Evolutionary conservation across 2,113 vertebrate genomes (phyloP).

Genomic region (Alexandromys fortis): DNA sequence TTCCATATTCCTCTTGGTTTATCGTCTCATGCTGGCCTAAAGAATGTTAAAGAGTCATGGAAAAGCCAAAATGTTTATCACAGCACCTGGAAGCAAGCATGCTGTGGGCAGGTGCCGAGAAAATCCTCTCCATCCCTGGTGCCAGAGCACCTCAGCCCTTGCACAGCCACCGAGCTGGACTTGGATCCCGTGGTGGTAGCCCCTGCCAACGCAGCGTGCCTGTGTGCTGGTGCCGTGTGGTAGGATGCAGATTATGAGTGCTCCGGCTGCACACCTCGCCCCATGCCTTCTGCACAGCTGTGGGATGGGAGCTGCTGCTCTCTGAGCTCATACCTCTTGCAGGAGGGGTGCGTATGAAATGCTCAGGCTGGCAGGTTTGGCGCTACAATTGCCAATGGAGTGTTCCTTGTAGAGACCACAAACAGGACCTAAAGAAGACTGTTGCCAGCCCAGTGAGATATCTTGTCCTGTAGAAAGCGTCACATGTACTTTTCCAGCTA

Average conservation of each 20-base stretch:
- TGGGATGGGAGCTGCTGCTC: constrained; percentile 7
- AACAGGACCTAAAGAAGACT: background rate
- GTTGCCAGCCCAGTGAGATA: background rate
- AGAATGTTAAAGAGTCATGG: constrained; percentile 48
- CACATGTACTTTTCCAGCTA: background rate
- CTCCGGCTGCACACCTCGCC: constrained; percentile 42
- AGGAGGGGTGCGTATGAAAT: background rate
- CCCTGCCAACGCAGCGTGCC: constrained; percentile 40
- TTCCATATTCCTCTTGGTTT: constrained; percentile 33
- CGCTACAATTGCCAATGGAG: background rate
- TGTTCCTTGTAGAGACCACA: background rate
- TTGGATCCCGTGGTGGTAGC: background rate
- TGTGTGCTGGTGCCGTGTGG: background rate
- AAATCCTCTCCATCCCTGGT: constrained; percentile 21
- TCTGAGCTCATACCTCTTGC: constrained; percentile 5
- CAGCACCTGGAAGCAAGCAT: constrained; percentile 50
- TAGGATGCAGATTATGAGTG: background rate
- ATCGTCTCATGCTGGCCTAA: constrained; percentile 51
- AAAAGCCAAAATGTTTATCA: constrained; percentile 56
- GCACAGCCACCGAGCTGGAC: background rate
- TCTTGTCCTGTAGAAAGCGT: background rate
- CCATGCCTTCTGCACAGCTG: constrained; percentile 5
- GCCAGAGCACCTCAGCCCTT: constrained; percentile 34
- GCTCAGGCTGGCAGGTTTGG: background rate
- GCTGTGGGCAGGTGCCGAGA: constrained; percentile 29